These are phyloP conservation scores for Dendroctonus ponderosae DNA, from an alignment of 1,140 invertebrate species.

Conservation along the genomic window DNA sequence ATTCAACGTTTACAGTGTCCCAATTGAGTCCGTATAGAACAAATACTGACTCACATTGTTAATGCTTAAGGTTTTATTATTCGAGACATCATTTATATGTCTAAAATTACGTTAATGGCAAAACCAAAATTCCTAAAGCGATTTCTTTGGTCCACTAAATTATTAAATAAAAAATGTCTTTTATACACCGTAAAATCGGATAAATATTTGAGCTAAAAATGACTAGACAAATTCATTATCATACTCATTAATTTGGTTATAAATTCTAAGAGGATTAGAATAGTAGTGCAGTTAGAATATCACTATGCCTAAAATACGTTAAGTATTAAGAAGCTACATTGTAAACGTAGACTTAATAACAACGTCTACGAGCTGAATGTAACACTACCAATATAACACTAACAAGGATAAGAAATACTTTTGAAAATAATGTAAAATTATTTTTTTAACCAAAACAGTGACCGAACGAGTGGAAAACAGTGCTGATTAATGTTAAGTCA, in stretches of 20 bases:
- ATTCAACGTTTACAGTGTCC: too few relatives aligned
- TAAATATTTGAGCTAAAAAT: conserved; percentile 33
- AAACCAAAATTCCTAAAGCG: conserved; percentile 19
- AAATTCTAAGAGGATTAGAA: conserved; percentile 7
- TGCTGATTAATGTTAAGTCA: too few relatives aligned
- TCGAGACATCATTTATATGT: neutral
- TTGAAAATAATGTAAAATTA: neutral
- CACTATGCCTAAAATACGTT: conserved; percentile 22
- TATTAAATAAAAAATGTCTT: conserved; percentile 25
- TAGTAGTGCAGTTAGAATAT: conserved; percentile 8
- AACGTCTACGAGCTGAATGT: conserved; percentile 11
- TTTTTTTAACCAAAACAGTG: too few relatives aligned
- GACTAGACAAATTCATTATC: conserved; percentile 27
- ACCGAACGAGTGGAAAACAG: too few relatives aligned
- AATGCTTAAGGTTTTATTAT: neutral
- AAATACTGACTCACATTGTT: too few relatives aligned
- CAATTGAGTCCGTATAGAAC: too few relatives aligned
- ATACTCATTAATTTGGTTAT: conserved; percentile 1
- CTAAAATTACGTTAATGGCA: conserved; percentile 3
- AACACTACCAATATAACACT: conserved; percentile 14
- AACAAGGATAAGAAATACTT: too few relatives aligned
- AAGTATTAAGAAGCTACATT: conserved; percentile 4
- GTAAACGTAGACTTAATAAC: conserved; percentile 20
- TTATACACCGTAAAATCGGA: conserved; percentile 20
- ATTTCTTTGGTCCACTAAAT: conserved; percentile 33